Base-by-base conservation (phyloP, 2,888 invertebrate species). In the Pedicia rivosa region DNA sequence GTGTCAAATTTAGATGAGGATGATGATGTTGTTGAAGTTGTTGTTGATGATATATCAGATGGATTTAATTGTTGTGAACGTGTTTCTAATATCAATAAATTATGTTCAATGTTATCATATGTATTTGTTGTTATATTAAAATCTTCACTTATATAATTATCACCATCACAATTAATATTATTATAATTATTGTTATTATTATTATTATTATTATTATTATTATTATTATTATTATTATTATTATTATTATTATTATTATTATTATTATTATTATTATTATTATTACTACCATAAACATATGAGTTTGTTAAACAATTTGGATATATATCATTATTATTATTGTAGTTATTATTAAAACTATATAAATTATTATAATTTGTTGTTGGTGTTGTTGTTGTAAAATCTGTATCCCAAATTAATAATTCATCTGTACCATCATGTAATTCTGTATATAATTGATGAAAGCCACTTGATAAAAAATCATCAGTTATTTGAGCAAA, bases 401-500 rank as follows among this genome's bases (percentile, higher is more conserved):
- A 4, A 10, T 7, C 26, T 10, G 8, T 26, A 17, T 42, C 37
- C 42, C 43, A 45, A 8, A 36, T 22, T 7, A 22, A 27, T n/a
- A 43, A 40, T 14, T 42, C 41, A 37, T 42, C 42, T 7, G 42
- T 41, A 17, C 54, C 51, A 39, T 20, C 14, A 19, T 40, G 19
- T n/a, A 58, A 45, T 26, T 59, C 58, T 38, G 48, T 52, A 46
- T 56, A 59, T 33, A 60, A 49, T 45, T 60, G 57, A 42, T 60
- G 61, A 40, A 60, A 59, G 34, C 55, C 61, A 40, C 57, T 61
- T 36, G 58, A 53, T 48, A 60, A 54, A 50, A 60, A 60, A 39
- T 60, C 61, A 35, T 40, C 28, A 12, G 28, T 25, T 15, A 14
- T 22, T 20, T 20, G 29, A 15, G 28, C 2, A 24, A 29, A 28